A percentile compares a stretch with the other conserved stretches of the same genome.
These are phyloP conservation scores for Myotis pilosus DNA, from an alignment of 2,797 vertebrate species.

Conservation along the genomic window DNA sequence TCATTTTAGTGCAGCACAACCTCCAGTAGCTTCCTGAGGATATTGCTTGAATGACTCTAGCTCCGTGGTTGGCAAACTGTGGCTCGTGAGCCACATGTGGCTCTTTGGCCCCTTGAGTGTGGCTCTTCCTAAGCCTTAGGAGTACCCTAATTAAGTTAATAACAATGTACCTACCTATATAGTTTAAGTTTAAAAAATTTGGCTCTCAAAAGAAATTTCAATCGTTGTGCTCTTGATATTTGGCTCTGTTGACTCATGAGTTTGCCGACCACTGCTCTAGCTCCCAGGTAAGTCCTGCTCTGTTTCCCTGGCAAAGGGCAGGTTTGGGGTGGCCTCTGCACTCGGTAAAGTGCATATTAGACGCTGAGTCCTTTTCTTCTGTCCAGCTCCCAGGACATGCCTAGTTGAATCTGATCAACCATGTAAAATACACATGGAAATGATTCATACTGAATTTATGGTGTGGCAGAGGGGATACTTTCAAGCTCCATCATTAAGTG, in stretches of 20 bases:
- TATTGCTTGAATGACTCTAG: too few species aligned
- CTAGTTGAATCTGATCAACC: neutral
- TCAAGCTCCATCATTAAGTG: neutral
- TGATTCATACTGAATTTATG: neutral
- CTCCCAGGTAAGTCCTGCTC: neutral
- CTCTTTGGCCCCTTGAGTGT: too few species aligned
- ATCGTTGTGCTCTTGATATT: too few species aligned
- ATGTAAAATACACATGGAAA: neutral
- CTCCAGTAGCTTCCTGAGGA: neutral
- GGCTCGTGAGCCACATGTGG: too few species aligned
- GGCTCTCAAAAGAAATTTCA: too few species aligned
- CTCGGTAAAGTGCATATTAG: neutral
- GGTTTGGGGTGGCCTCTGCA: neutral
- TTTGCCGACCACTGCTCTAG: too few species aligned
- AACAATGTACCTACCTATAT: too few species aligned
- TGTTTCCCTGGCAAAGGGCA: neutral
- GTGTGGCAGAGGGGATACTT: neutral
- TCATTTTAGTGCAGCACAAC: neutral
- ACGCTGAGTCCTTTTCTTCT: neutral
- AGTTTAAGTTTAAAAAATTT: too few species aligned
- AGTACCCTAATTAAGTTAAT: too few species aligned
- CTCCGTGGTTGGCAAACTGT: neutral
- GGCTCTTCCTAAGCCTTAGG: too few species aligned
- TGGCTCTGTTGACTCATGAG: too few species aligned
- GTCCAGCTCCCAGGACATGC: neutral